These are phyloP conservation scores for Ostrea denselamellosa DNA, from an alignment of 1,140 invertebrate species.

Conservation along the genomic window DNA sequence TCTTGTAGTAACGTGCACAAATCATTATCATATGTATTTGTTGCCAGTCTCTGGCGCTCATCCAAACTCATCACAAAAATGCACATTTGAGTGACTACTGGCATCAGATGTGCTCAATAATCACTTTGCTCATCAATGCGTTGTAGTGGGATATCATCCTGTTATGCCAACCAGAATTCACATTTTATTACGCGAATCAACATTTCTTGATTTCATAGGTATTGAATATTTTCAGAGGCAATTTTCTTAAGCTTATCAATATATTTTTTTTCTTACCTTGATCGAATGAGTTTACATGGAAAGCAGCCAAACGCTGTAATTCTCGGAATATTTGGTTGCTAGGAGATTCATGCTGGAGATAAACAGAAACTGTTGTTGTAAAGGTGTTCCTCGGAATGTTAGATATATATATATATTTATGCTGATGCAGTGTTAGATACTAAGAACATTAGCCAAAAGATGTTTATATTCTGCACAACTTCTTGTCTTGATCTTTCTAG, in stretches of 20 bases:
- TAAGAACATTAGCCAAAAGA: neutral
- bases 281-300: slow-evolving; percentile 35
- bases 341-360: slow-evolving; percentile 1
- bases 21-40: slow-evolving; percentile 34
- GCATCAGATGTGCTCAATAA: neutral
- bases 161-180: slow-evolving; percentile 3
- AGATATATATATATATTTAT: slow-evolving; percentile 18
- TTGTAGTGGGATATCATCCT: neutral
- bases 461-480: neutral
- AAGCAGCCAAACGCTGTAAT: neutral
- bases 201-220: neutral
- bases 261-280: neutral
- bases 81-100: neutral
- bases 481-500: too few relatives aligned
- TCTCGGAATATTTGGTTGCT: slow-evolving; percentile 33
- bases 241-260: slow-evolving; percentile 27
- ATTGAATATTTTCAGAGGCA: slow-evolving; percentile 15
- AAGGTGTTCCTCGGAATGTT: slow-evolving; percentile 22
- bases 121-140: neutral
- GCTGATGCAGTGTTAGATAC: slow-evolving; percentile 20
- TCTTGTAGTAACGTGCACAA: neutral
- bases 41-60: neutral
- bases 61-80: slow-evolving; percentile 33
- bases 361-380: slow-evolving; percentile 1
- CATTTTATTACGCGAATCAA: slow-evolving; percentile 22